A percentile compares a stretch with the other conserved stretches of the same genome.
Conservation (phyloP, 1,140 invertebrate species). For the Lethrus apterus region DNA sequence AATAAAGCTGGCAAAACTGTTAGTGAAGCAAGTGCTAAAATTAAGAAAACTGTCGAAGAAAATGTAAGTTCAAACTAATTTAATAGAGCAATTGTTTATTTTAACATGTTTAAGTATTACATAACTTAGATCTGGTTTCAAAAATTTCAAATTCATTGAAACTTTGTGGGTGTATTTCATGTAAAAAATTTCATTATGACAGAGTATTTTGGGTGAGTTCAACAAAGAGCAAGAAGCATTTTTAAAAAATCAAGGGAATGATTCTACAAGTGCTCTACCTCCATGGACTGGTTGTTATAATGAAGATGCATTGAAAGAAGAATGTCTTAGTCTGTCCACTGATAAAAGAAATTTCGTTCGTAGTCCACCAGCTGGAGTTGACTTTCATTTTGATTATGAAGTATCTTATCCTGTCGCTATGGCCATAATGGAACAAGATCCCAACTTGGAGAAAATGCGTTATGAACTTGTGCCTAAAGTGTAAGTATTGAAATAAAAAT, state of each 20-base stretch:
- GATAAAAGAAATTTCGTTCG: constrained; percentile 96
- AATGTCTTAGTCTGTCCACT: constrained; percentile 87
- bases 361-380: constrained; percentile 88
- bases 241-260: constrained; percentile 72
- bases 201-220: constrained; percentile 92
- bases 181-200: constrained; percentile 36
- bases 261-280: constrained; percentile 68
- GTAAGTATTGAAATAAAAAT: constrained; percentile 49
- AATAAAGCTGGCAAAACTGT: constrained; percentile 79
- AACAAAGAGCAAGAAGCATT: constrained; percentile 95
- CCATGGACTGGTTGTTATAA: constrained; percentile 89
- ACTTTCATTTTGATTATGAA: constrained; percentile 94
- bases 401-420: constrained; percentile 84
- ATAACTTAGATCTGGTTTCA: too few species aligned
- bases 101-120: too few species aligned
- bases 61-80: constrained; percentile 81
- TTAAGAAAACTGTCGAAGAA: constrained; percentile 93
- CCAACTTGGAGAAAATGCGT: constrained; percentile 94
- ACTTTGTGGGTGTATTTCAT: too few species aligned
- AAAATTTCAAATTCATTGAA: too few species aligned
- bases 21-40: constrained; percentile 74
- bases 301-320: constrained; percentile 84
- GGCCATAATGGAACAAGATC: constrained; percentile 89
- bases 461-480: constrained; percentile 98
- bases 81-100: neutral